Percentiles rank a stretch among this genome's conserved stretches.
phyloP scores from a whole-genome alignment of 2,888 invertebrate species.

The Caenorhabditis imperialis region DNA sequence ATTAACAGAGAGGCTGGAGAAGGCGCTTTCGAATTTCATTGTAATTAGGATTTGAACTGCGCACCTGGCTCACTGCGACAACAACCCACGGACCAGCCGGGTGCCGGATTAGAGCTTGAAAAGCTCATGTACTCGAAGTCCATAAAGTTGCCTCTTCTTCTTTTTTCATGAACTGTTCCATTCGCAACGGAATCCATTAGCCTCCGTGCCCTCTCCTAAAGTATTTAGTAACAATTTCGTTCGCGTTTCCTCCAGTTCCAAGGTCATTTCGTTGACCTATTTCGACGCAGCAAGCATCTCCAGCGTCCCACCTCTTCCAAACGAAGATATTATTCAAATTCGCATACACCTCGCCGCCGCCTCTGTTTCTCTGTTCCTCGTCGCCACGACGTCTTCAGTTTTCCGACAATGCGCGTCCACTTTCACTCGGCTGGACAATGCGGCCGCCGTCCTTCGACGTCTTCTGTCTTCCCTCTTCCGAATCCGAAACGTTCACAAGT shows the following conservation, averaged over 20 bases:
- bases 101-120: too few relatives aligned
- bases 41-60: background rate
- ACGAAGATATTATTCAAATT: slow-evolving; percentile 55
- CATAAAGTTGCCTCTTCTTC: too few relatives aligned
- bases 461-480: slow-evolving; percentile 19
- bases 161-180: too few relatives aligned
- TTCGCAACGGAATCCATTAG: too few relatives aligned
- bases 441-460: slow-evolving; percentile 18
- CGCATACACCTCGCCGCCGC: slow-evolving; percentile 12
- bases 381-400: slow-evolving; percentile 14
- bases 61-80: too few relatives aligned
- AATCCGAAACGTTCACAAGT: slow-evolving; percentile 45
- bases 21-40: slow-evolving; percentile 3
- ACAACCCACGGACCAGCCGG: too few relatives aligned
- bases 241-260: slow-evolving; percentile 9
- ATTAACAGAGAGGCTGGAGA: too few relatives aligned
- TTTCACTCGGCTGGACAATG: slow-evolving; percentile 46
- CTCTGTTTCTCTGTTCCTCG: slow-evolving; percentile 22
- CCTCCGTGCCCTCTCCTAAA: background rate
- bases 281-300: slow-evolving; percentile 29
- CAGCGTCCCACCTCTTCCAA: slow-evolving; percentile 15
- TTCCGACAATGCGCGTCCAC: slow-evolving; percentile 38
- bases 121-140: too few relatives aligned
- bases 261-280: slow-evolving; percentile 52
- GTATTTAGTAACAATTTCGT: slow-evolving; percentile 49